Percentiles rank a stretch among this genome's conserved stretches.
These are phyloP conservation scores for Gymnopithys bicolor DNA, from an alignment of 2,797 vertebrate genomes.

Conservation along the genomic window DNA sequence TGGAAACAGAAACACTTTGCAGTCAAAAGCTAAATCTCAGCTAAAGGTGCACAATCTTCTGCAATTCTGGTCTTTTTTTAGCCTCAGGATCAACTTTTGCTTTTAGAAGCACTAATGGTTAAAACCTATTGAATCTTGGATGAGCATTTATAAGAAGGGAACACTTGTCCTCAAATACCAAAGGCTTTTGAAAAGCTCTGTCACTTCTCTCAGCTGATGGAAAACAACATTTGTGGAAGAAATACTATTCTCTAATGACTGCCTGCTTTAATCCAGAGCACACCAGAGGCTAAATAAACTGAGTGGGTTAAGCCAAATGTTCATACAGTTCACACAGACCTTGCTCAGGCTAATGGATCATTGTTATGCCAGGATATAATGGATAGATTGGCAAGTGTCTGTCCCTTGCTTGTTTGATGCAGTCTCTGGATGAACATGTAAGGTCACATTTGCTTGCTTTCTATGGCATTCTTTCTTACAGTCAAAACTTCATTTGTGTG, in stretches of 20 bases:
- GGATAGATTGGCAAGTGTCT: constrained; percentile 67
- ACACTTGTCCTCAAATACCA: constrained; percentile 20
- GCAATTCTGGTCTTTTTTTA: neutral
- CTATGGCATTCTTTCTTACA: constrained; percentile 24
- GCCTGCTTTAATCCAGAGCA: constrained; percentile 59
- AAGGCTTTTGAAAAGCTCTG: constrained; percentile 49
- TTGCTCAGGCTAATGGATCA: constrained; percentile 69
- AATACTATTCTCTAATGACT: constrained; percentile 54
- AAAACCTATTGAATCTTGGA: neutral
- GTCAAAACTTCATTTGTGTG: constrained; percentile 54
- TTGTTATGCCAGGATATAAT: constrained; percentile 67
- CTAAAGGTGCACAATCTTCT: neutral
- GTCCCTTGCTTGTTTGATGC: constrained; percentile 53
- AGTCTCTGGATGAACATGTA: constrained; percentile 38
- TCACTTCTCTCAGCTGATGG: constrained; percentile 36
- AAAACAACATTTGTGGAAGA: constrained; percentile 57
- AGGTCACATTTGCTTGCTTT: constrained; percentile 43
- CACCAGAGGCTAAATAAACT: constrained; percentile 71
- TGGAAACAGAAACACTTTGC: neutral
- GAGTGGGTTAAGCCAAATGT: constrained; percentile 63
- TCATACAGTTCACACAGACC: constrained; percentile 63
- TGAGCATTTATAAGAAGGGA: constrained; percentile 17
- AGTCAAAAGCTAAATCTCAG: neutral
- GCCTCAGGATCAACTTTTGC: neutral
- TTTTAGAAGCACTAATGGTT: constrained; percentile 19